Base-by-base conservation (phyloP, 2,888 invertebrate genomes). In the Dasysyrphus tricinctus region DNA sequence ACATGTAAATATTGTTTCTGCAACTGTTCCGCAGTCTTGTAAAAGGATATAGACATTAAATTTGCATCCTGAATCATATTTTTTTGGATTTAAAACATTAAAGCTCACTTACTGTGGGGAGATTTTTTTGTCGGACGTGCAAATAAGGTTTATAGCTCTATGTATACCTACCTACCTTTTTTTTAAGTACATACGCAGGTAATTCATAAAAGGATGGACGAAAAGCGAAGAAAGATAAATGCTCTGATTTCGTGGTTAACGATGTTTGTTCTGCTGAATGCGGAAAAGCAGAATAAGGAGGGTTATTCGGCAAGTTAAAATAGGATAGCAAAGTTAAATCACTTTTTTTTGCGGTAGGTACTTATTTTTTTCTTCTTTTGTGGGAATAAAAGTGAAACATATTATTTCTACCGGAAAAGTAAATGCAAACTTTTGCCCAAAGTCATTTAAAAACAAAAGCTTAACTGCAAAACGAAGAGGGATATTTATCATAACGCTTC, bases 401-500 rank as follows among this genome's bases (percentile, higher is more conserved):
- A n/a, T 34, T 34, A 37, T 57, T 57, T 57, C 11, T 16, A 37
- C 5, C 11, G 37, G 6, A n/a, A 34, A 57, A 37, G 34, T 37
- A 37, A 9, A 57, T 1, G 16, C 16, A 57, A 56, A 34, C 34
- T 56, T 32, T 57, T 34, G 19, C 5, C 57, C 39, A 12, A 61
- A 39, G 42, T 14, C 4, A 61, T 61, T 61, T 32, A 3, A 8
- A n/a, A 61, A 61, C 42, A 61, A 61, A 42, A 61, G 61, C 61
- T 39, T 42, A 61, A 61, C 24, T 39, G 24, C 14, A 61, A 59
- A 39, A 24, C 12, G 8, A 24, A 24, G 7, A 42, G 61, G 42
- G 57, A 57, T 37, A 57, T 57, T 57, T 57, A 37, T 57, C 34
- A 57, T 57, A 37, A 57, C 57, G 37, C 34, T 34, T 57, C 34